Evolutionary conservation across 2,113 vertebrate genomes (phyloP).

Genomic region (Probosciger aterrimus): DNA sequence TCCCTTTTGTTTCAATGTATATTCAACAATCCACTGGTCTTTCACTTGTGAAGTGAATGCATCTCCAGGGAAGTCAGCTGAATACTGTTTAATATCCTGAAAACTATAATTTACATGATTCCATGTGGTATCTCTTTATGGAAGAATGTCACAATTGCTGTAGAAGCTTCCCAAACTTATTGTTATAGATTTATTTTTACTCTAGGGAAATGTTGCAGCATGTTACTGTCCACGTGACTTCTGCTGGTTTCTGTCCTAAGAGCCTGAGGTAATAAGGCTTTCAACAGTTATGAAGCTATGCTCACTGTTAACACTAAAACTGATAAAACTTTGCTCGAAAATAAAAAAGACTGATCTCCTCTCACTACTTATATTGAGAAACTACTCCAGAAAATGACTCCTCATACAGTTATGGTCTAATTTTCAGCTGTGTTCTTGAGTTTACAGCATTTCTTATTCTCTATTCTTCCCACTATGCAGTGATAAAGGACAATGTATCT

Average conservation of each 20-base stretch:
- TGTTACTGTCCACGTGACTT: neutral
- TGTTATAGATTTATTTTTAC: constrained; percentile 1
- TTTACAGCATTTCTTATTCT: neutral
- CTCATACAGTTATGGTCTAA: neutral
- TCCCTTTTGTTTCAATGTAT: neutral
- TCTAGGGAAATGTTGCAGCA: neutral
- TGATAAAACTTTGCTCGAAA: neutral
- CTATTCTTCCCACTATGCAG: neutral
- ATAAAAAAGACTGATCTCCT: neutral
- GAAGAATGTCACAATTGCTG: neutral
- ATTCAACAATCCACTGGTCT: neutral
- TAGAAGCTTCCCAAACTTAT: neutral
- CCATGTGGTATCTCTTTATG: neutral
- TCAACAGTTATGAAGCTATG: neutral
- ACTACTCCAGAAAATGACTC: neutral
- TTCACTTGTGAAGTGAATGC: neutral
- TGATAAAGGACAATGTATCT: accelerated
- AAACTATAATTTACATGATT: neutral
- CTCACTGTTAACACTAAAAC: neutral
- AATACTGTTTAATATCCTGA: neutral
- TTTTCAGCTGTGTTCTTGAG: neutral
- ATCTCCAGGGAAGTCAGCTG: neutral
- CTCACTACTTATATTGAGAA: neutral
- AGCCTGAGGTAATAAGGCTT: neutral
- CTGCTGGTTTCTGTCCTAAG: neutral